Percentiles rank a stretch among this genome's conserved stretches.
phyloP scores from a whole-genome alignment of 2,888 invertebrate species.

The Cephus runcator region DNA sequence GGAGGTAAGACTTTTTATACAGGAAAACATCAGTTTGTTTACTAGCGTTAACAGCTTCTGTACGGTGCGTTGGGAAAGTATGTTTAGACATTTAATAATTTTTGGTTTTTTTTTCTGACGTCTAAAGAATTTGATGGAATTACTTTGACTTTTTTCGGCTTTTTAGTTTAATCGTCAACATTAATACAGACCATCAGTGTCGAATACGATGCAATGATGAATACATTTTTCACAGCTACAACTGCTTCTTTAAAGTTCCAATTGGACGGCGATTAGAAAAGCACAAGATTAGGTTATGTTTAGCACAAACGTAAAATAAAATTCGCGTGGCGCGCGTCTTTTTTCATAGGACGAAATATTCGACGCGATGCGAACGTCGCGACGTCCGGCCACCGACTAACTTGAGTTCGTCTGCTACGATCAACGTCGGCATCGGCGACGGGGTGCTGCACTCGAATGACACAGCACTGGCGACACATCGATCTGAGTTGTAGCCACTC shows the following conservation, averaged over 20 bases:
- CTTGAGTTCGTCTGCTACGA: not conserved
- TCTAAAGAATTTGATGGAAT: not conserved
- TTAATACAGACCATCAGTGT: conserved; percentile 45
- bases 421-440: not conserved
- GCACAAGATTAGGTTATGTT: not conserved
- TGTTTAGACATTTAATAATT: not conserved
- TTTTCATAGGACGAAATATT: not conserved
- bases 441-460: not conserved
- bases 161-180: not conserved
- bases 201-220: conserved; percentile 25
- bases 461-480: not conserved
- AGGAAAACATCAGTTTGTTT: not conserved
- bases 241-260: not conserved
- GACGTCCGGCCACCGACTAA: conserved; percentile 55
- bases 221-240: not conserved
- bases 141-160: not conserved
- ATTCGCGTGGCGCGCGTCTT: conserved; percentile 1
- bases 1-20: not conserved
- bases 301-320: not conserved
- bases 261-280: not conserved
- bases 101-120: not conserved
- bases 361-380: conserved; percentile 43
- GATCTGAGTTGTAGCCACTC: not conserved
- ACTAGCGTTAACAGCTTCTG: not conserved
- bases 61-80: not conserved